phyloP scores from a whole-genome alignment of 2,888 invertebrate genomes.

The Scaptomyza flava region DNA sequence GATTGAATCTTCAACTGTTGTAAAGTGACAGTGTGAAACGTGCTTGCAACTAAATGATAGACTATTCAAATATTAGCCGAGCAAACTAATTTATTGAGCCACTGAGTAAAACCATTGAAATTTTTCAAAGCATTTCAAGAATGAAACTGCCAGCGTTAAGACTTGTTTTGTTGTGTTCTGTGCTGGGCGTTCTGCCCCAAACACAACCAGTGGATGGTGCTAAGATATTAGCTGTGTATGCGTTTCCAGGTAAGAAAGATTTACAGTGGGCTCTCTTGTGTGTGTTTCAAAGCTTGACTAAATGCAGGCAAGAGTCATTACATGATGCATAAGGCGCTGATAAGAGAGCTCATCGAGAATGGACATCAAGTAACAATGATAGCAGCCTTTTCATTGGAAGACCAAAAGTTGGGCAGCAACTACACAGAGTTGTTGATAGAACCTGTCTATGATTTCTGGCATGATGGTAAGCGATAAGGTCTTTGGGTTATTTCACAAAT shows the following conservation, averaged over 20 bases:
- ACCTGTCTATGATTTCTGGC: slow-evolving; percentile 82
- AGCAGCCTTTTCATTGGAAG: slow-evolving; percentile 71
- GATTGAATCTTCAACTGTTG: neutral
- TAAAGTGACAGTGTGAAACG: slow-evolving; percentile 3
- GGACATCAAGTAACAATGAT: slow-evolving; percentile 83
- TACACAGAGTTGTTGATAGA: slow-evolving; percentile 83
- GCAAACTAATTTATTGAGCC: neutral
- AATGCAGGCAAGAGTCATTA: slow-evolving; percentile 84
- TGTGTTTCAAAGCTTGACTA: neutral
- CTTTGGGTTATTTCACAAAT: neutral
- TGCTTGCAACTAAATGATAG: neutral
- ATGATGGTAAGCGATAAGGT: slow-evolving; percentile 63
- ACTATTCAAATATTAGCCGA: neutral
- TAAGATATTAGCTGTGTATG: slow-evolving; percentile 84
- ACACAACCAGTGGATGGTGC: slow-evolving; percentile 55
- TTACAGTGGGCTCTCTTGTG: neutral
- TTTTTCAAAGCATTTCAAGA: neutral
- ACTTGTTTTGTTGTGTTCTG: slow-evolving; percentile 17
- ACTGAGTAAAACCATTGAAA: neutral
- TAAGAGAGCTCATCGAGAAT: slow-evolving; percentile 83
- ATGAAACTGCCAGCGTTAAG: slow-evolving; percentile 35
- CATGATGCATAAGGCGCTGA: slow-evolving; percentile 84
- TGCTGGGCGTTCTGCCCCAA: slow-evolving; percentile 33
- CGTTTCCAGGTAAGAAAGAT: slow-evolving; percentile 78
- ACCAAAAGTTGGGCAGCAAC: slow-evolving; percentile 75